A percentile compares a stretch with the other conserved stretches of the same genome.
phyloP scores from a whole-genome alignment of 2,797 vertebrate species.

The Galago senegalensis region DNA sequence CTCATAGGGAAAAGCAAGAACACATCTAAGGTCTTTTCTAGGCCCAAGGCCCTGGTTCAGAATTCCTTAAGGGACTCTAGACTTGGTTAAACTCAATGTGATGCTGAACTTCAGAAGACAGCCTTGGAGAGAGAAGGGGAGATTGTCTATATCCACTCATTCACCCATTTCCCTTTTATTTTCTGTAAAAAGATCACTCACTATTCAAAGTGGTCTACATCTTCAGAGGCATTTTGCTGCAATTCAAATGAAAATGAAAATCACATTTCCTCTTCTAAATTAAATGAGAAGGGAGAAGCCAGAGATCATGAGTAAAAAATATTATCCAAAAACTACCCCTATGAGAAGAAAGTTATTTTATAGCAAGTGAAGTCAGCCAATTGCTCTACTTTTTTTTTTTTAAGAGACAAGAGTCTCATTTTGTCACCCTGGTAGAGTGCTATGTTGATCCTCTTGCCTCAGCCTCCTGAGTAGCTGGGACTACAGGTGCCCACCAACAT shows the following conservation, averaged over 20 bases:
- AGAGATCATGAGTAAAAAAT: neutral
- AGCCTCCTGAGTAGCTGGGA: too few species aligned
- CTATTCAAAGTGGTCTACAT: conserved; percentile 22
- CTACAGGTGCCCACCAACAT: too few species aligned
- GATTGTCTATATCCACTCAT: neutral
- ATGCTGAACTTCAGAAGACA: neutral
- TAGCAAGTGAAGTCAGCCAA: neutral
- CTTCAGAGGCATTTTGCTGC: neutral
- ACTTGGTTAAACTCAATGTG: neutral
- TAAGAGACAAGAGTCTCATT: too few species aligned
- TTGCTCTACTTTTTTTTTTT: too few species aligned
- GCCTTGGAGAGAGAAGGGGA: neutral
- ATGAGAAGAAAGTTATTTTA: neutral
- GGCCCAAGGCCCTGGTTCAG: neutral
- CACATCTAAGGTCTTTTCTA: neutral
- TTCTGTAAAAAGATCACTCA: neutral
- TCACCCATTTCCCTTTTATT: neutral
- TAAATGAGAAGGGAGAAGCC: neutral
- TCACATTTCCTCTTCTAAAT: neutral
- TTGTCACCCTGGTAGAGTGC: neutral
- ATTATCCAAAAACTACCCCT: neutral
- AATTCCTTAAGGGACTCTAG: neutral
- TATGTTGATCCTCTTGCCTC: neutral
- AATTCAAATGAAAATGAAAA: conserved; percentile 13
- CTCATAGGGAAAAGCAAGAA: neutral